Percentiles rank a stretch among this genome's conserved stretches.
phyloP scores from a whole-genome alignment of 2,888 invertebrate species.

The Drosophila nr. medialis region DNA sequence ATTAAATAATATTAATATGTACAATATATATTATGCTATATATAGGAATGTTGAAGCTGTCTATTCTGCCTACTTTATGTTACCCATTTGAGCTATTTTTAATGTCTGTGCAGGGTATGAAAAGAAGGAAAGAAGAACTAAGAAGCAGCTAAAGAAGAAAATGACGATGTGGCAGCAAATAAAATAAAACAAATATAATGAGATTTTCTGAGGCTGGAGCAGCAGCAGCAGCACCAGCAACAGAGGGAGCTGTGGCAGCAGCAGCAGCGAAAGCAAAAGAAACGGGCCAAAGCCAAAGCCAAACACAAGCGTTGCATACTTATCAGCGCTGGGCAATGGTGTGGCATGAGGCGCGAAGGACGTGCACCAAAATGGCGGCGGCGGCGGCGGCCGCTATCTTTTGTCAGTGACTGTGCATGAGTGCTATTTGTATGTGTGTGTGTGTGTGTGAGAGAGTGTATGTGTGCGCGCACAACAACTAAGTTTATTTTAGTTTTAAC shows the following conservation, averaged over 20 bases:
- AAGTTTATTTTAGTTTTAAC: constrained; percentile 80
- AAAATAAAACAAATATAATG: constrained; percentile 82
- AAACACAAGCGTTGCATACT: constrained; percentile 68
- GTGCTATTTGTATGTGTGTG: constrained; percentile 10
- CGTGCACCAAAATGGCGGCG: constrained; percentile 65
- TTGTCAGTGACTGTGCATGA: constrained; percentile 44
- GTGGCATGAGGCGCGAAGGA: constrained; percentile 35
- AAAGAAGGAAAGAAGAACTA: constrained; percentile 28
- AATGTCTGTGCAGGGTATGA: constrained; percentile 16
- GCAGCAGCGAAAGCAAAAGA: constrained; percentile 15
- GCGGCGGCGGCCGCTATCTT: constrained; percentile 65
- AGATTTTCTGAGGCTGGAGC: constrained; percentile 77
- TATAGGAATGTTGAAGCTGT: not conserved
- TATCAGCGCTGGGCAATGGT: constrained; percentile 61
- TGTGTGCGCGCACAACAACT: constrained; percentile 47
- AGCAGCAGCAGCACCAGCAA: not conserved
- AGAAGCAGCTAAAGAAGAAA: constrained; percentile 49
- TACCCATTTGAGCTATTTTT: not conserved
- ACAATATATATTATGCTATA: not conserved
- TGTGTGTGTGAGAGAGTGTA: constrained; percentile 17
- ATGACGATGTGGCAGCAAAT: constrained; percentile 67
- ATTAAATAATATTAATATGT: not conserved
- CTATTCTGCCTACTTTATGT: not conserved
- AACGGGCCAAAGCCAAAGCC: constrained; percentile 40
- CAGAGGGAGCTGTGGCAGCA: constrained; percentile 1